Percentiles rank a stretch among this genome's conserved stretches.
phyloP scores from a whole-genome alignment of 2,797 vertebrate species.

The Graptemys geographica region DNA sequence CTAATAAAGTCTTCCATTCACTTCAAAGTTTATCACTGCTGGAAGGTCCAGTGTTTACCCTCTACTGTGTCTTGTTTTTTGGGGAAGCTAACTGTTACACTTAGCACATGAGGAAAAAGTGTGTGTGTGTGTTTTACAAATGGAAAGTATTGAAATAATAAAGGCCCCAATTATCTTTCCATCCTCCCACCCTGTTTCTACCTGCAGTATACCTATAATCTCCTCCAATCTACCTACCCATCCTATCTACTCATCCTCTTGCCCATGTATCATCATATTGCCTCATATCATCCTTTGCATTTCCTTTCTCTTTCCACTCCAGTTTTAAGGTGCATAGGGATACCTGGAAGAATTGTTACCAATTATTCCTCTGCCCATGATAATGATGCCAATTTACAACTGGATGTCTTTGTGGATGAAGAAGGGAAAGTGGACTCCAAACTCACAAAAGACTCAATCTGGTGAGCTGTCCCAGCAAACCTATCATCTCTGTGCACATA shows the following conservation, averaged over 20 bases:
- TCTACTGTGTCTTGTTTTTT: not conserved
- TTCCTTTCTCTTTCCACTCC: not conserved
- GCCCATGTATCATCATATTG: not conserved
- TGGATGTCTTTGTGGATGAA: conserved; percentile 92
- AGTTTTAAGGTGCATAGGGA: conserved; percentile 96
- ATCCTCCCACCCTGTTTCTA: not conserved
- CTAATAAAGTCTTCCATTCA: not conserved
- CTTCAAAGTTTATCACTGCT: not conserved
- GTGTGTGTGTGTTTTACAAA: not conserved
- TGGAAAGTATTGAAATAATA: not conserved
- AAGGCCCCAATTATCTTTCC: not conserved
- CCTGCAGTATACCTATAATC: not conserved
- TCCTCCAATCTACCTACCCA: not conserved
- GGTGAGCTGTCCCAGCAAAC: conserved; percentile 80
- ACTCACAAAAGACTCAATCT: conserved; percentile 92
- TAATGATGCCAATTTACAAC: conserved; percentile 92
- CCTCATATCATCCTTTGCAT: not conserved
- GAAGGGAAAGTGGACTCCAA: conserved; percentile 86
- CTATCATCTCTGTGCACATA: not conserved
- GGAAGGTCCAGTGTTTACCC: not conserved
- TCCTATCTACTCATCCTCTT: not conserved
- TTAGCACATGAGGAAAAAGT: too few species aligned
- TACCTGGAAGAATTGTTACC: conserved; percentile 91
- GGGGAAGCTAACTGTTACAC: not conserved
- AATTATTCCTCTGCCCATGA: conserved; percentile 97